Base-by-base conservation (phyloP, 2,113 vertebrate genomes). In the Phalacrocorax brasilianus region DNA sequence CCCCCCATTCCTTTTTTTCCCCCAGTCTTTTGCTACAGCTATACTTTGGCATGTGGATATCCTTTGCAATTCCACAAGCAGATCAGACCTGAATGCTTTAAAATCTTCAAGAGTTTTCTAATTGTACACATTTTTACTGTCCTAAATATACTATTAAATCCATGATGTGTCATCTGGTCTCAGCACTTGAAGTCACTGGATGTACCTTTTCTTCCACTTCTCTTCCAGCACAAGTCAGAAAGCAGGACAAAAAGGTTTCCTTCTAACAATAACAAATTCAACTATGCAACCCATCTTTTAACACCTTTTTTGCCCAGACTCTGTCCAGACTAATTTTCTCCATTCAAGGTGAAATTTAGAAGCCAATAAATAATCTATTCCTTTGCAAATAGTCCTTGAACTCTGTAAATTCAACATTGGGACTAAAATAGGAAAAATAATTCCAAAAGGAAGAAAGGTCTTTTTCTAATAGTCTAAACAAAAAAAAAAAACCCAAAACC, bases 381-480 rank as follows among this genome's bases (percentile, higher is more conserved):
- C 40, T 40, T 44, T 72, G 30, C 63, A 94, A 89, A 91, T 38
- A 56, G 45, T 79, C 78, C 85, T 96, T 96, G 78, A 96, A 85
- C 73, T 63, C 33, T 59, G 79, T 66, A 8, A 73, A 89, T 6
- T 80, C 42, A 62, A 63, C 49, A 85, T 65, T 11, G 79, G 27
- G 42, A 40, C 81, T 85, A 80, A 91, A 90, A 85, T 19, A 79
- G 30, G 20, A 44, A 30, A 59, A 67, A 87, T 53, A 75, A 83
- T 8, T 77, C 16, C 58, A 63, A 92, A 74, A 28, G 47, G 76
- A 93, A 88, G 27, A 85, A 50, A 49, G 5, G 5, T 27, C 16
- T 18, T 63, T 71, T 70, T 70, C 58, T 49, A 62, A 47, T 9
- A 53, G 19, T n/a, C 42, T 49, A 89, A 77, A 90, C 11, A 87